Evolutionary conservation across 2,113 vertebrate species (phyloP), one percentile per base, ranked within the genome.

Genomic region (Nothocercus julius): DNA sequence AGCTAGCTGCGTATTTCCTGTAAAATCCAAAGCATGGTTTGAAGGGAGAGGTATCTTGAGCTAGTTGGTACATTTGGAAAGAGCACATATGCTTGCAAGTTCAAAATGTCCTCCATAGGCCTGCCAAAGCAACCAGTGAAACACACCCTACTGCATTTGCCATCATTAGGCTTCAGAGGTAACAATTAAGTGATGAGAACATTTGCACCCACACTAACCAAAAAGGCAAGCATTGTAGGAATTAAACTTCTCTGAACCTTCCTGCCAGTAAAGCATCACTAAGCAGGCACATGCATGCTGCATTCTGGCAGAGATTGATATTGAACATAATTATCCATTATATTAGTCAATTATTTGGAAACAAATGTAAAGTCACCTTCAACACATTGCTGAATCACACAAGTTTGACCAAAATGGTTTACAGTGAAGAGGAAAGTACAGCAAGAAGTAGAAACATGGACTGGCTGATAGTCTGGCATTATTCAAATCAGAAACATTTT

Each of bases 151-250:
- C 83, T 82, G 17, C 82, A 84, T 82, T 94, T 93, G 85, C 85
- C 83, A 58, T 90, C 95, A 93, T 90, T 89, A 93, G 73, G 69
- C 73, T 94, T 86, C 74, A 86, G 92, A 93, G 86, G 92, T 94
- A 96, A 96, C 80, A 92, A 95, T 92, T 94, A 95, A 93, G 69
- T 79, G 56, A 97, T 93, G 88, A 93, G 95, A 96, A 96, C 89
- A 84, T 79, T 92, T 86, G 92, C 76, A 92, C 73, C 83, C 94
- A 92, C 44, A 7, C 12, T 21, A 2, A 92, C 61, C 69, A 88
- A 90, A 94, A 90, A 92, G 78, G 38, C 20, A 12, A 22, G 47
- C 17, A n/a, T 76, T 64, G 63, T 63, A 93, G 38, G 68, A 86
- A 96, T 59, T 88, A 62, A 83, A 90, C 75, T 82, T 75, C 69